Evolutionary conservation across 2,113 vertebrate species (phyloP).

Genomic region (Alosa alosa): DNA sequence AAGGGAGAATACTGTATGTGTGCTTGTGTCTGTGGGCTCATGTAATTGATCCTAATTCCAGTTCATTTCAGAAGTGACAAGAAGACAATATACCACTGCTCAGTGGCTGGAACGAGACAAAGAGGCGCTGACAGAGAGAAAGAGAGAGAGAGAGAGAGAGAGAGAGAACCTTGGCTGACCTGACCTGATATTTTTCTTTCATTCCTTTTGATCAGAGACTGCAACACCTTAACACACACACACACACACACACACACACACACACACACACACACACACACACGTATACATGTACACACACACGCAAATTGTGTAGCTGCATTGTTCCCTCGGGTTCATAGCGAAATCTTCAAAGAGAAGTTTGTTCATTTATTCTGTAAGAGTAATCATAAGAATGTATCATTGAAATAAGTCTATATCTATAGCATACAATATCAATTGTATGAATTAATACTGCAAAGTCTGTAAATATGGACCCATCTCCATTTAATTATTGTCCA

Average conservation of each 20-base stretch:
- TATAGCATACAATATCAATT: too few relatives aligned
- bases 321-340: not conserved
- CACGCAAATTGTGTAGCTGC: not conserved
- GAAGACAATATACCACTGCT: not conserved
- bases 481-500: too few relatives aligned
- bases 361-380: not conserved
- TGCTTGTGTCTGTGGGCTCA: not conserved
- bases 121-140: not conserved
- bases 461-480: too few relatives aligned
- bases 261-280: conserved; percentile 5
- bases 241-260: conserved; percentile 7
- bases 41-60: not conserved
- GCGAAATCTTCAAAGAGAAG: not conserved
- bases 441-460: too few relatives aligned
- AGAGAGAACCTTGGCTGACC: conserved; percentile 5
- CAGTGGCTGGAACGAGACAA: not conserved
- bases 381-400: too few relatives aligned
- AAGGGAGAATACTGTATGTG: not conserved
- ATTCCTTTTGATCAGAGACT: not conserved
- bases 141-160: not conserved
- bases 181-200: not conserved
- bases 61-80: not conserved
- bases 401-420: too few relatives aligned
- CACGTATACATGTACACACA: not conserved
- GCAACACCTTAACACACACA: not conserved